Conservation (phyloP, 2,888 invertebrate genomes). For the Cosmia trapezina region DNA sequence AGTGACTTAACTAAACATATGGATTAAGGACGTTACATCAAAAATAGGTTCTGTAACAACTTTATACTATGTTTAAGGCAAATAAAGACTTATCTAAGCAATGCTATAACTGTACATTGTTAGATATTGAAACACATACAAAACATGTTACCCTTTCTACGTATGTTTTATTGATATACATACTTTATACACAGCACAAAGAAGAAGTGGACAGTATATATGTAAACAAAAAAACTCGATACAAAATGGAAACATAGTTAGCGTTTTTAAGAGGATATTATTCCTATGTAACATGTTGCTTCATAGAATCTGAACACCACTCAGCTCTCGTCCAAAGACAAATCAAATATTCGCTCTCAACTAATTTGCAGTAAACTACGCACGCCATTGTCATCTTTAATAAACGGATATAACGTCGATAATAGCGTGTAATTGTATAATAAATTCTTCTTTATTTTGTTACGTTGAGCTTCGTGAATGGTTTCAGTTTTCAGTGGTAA, state of each 20-base stretch:
- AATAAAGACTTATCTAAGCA: neutral
- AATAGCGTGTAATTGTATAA: slow-evolving; percentile 31
- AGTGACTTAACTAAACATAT: too few relatives aligned
- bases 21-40: too few relatives aligned
- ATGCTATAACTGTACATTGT: neutral
- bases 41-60: too few relatives aligned
- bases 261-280: neutral
- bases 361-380: slow-evolving; percentile 49
- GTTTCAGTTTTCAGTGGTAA: slow-evolving; percentile 29
- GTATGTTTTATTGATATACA: neutral
- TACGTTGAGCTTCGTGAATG: slow-evolving; percentile 18
- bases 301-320: neutral
- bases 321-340: slow-evolving; percentile 12
- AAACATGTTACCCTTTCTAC: neutral
- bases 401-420: slow-evolving; percentile 17
- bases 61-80: too few relatives aligned
- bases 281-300: neutral
- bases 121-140: neutral
- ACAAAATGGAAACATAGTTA: neutral
- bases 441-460: slow-evolving; percentile 35
- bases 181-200: neutral
- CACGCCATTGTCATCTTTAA: slow-evolving; percentile 48
- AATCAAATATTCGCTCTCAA: slow-evolving; percentile 17
- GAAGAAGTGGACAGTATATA: neutral
- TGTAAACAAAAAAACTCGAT: neutral